Evolutionary conservation across 2,888 invertebrate genomes (phyloP).

Genomic region (Lasioglossum marginatum): DNA sequence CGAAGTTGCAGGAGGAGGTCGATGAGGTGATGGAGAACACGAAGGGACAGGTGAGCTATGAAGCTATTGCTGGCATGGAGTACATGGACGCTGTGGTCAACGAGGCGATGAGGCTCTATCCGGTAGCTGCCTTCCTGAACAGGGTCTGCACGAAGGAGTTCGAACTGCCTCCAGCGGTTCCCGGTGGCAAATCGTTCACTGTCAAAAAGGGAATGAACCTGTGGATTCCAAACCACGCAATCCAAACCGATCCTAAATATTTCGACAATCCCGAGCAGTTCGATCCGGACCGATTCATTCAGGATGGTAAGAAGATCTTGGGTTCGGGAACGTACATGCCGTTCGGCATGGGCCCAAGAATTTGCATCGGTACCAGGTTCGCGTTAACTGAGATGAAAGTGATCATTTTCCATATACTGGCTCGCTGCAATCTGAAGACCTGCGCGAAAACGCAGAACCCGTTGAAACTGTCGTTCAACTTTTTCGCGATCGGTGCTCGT

Average conservation of each 20-base stretch:
- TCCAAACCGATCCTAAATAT: constrained; percentile 74
- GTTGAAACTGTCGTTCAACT: constrained; percentile 65
- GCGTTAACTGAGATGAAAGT: constrained; percentile 71
- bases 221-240: constrained; percentile 63
- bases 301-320: constrained; percentile 66
- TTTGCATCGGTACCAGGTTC: constrained; percentile 80
- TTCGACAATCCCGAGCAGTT: constrained; percentile 74
- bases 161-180: constrained; percentile 79
- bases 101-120: constrained; percentile 86
- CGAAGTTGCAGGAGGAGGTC: constrained; percentile 81
- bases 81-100: constrained; percentile 77
- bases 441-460: constrained; percentile 83
- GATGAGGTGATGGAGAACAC: constrained; percentile 63
- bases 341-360: constrained; percentile 80
- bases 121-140: constrained; percentile 85
- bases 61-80: constrained; percentile 67
- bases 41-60: constrained; percentile 70
- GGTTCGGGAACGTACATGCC: constrained; percentile 71
- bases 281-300: constrained; percentile 73
- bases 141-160: constrained; percentile 85
- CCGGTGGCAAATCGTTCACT: constrained; percentile 35
- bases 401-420: constrained; percentile 66
- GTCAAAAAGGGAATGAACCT: constrained; percentile 53
- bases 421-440: constrained; percentile 69
- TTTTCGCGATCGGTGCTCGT: constrained; percentile 41